Evolutionary conservation across 2,888 invertebrate species (phyloP).

Genomic region (Pyrochroa serraticornis): DNA sequence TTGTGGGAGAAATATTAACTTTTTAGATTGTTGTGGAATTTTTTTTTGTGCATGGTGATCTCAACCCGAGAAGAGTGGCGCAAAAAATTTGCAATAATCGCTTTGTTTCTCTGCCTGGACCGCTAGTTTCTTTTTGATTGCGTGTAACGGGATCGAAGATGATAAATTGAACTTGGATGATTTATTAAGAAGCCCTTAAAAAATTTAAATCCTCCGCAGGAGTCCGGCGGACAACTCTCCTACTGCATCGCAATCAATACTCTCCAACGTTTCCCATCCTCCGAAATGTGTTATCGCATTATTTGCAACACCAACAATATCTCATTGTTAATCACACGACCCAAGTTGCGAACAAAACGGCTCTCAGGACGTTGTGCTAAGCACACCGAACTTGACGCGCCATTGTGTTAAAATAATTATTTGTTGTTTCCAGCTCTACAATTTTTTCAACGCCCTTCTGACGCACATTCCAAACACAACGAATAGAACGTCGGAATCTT

Average conservation of each 20-base stretch:
- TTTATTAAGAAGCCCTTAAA: too few species aligned
- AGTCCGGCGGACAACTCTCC: not conserved
- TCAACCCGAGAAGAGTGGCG: too few species aligned
- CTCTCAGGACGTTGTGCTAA: too few species aligned
- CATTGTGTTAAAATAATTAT: not conserved
- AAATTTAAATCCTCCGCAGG: too few species aligned
- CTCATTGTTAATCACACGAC: not conserved
- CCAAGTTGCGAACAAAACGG: not conserved
- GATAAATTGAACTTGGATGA: too few species aligned
- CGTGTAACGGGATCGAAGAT: too few species aligned
- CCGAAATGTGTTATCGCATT: not conserved
- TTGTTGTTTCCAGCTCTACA: slow-evolving; percentile 76
- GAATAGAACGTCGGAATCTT: slow-evolving; percentile 65
- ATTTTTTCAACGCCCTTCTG: slow-evolving; percentile 91
- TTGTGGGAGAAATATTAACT: too few species aligned
- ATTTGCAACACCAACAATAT: slow-evolving; percentile 1
- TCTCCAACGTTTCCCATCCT: not conserved
- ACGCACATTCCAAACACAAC: slow-evolving; percentile 79
- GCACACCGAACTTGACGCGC: not conserved
- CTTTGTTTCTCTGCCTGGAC: too few species aligned
- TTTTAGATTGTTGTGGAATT: too few species aligned
- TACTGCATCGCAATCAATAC: slow-evolving; percentile 24
- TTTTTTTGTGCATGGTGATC: too few species aligned
- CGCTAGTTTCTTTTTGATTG: too few species aligned
- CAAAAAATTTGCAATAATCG: too few species aligned